These are phyloP conservation scores for Antheraea mylitta DNA, from an alignment of 1,140 invertebrate species.

Conservation along the genomic window DNA sequence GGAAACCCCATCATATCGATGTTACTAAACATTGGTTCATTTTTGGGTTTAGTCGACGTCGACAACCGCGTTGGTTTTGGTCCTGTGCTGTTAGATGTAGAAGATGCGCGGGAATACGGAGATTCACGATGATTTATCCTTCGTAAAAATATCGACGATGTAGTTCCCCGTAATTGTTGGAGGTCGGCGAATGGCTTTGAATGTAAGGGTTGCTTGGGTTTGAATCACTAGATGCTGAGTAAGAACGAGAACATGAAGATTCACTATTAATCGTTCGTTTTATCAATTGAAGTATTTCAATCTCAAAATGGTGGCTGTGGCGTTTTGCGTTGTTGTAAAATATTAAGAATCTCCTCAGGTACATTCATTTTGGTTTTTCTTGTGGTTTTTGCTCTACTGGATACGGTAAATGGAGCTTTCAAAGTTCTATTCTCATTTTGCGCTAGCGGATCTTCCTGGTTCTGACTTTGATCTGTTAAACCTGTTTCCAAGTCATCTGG, in stretches of 20 bases:
- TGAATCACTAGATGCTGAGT: conserved; percentile 3
- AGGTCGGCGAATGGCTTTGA: neutral
- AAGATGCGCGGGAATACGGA: neutral
- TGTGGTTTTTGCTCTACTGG: too few species aligned
- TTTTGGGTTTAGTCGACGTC: too few species aligned
- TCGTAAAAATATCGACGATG: conserved; percentile 1
- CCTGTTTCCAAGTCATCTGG: conserved; percentile 3
- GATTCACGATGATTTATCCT: conserved; percentile 9
- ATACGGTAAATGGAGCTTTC: neutral
- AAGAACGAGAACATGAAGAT: conserved; percentile 4
- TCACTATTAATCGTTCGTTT: neutral
- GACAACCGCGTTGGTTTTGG: too few species aligned
- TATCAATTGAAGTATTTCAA: neutral
- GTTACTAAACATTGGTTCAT: too few species aligned
- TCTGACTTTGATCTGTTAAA: conserved; percentile 4
- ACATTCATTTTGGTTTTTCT: conserved; percentile 4
- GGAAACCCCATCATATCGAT: too few species aligned
- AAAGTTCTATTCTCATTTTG: conserved; percentile 2
- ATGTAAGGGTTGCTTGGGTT: conserved; percentile 3
- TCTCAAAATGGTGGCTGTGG: neutral
- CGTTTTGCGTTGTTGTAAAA: neutral
- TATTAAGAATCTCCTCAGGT: neutral
- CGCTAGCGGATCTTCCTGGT: neutral
- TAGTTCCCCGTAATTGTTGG: neutral
- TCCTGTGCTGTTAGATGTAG: too few species aligned